Evolutionary conservation across 2,113 vertebrate genomes (phyloP).

Genomic region (Channa maculata): DNA sequence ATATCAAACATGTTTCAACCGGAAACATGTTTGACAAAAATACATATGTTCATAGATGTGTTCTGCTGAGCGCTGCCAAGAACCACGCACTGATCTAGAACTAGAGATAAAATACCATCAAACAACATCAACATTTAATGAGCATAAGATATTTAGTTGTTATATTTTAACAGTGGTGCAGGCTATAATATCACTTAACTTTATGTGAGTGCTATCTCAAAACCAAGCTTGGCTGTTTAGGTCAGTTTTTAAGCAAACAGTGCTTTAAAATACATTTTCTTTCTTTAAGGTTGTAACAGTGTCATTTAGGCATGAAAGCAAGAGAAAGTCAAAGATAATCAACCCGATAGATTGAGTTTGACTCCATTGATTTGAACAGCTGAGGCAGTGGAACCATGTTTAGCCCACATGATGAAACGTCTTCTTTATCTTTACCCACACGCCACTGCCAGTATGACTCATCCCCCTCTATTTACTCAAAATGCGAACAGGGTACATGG

Average conservation of each 20-base stretch:
- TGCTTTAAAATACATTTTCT: slow-evolving; percentile 8
- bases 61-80: slow-evolving; percentile 60
- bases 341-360: slow-evolving; percentile 56
- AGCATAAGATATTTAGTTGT: background rate
- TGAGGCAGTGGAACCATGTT: slow-evolving; percentile 39
- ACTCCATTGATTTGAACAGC: slow-evolving; percentile 57
- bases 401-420: slow-evolving; percentile 53
- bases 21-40: background rate
- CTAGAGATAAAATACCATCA: background rate
- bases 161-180: background rate
- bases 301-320: slow-evolving; percentile 26
- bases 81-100: slow-evolving; percentile 28
- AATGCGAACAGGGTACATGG: slow-evolving; percentile 49
- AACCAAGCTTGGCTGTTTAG: background rate
- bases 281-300: background rate
- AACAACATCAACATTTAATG: background rate
- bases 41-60: background rate
- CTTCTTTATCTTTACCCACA: slow-evolving; percentile 50
- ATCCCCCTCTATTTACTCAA: slow-evolving; percentile 48
- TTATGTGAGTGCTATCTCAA: background rate
- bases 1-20: too few relatives aligned
- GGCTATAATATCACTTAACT: background rate
- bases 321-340: slow-evolving; percentile 24
- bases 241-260: slow-evolving; percentile 14
- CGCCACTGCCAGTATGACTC: slow-evolving; percentile 42